Evolutionary conservation across 1,140 invertebrate species (phyloP).

Genomic region (Drosophila cardini): DNA sequence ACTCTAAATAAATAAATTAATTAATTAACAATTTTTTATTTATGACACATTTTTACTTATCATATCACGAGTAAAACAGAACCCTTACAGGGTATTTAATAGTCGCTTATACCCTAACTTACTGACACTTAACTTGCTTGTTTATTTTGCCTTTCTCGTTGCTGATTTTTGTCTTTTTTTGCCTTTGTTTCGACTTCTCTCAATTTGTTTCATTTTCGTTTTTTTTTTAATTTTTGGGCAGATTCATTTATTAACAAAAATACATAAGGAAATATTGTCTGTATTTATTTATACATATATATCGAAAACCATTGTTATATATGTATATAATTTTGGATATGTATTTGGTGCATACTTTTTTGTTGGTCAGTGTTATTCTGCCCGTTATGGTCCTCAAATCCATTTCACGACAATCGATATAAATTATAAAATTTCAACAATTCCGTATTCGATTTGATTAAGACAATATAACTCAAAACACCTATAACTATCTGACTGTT

Average conservation of each 20-base stretch:
- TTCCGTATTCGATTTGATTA: neutral
- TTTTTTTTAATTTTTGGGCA: constrained; percentile 26
- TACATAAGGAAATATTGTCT: constrained; percentile 17
- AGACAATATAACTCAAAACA: constrained; percentile 4
- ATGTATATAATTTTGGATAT: constrained; percentile 34
- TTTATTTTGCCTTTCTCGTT: constrained; percentile 18
- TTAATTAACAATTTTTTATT: too few species aligned
- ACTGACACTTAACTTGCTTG: constrained; percentile 14
- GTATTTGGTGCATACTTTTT: constrained; percentile 49
- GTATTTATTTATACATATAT: constrained; percentile 7
- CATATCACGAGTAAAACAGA: too few species aligned
- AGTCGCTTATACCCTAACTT: constrained; percentile 7
- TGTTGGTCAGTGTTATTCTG: constrained; percentile 55
- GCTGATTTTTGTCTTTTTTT: constrained; percentile 55
- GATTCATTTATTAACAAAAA: constrained; percentile 64
- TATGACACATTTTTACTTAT: too few species aligned
- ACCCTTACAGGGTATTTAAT: neutral
- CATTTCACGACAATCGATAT: constrained; percentile 34
- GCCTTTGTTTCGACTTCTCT: constrained; percentile 55
- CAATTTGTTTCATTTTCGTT: constrained; percentile 9
- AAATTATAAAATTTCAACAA: constrained; percentile 26
- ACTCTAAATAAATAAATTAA: too few species aligned
- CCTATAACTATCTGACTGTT: neutral
- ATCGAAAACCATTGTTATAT: constrained; percentile 17
- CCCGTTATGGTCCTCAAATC: constrained; percentile 33